Evolutionary conservation across 1,140 invertebrate genomes (phyloP), one percentile per base, ranked within the genome.

Genomic region (Anastrepha ludens): DNA sequence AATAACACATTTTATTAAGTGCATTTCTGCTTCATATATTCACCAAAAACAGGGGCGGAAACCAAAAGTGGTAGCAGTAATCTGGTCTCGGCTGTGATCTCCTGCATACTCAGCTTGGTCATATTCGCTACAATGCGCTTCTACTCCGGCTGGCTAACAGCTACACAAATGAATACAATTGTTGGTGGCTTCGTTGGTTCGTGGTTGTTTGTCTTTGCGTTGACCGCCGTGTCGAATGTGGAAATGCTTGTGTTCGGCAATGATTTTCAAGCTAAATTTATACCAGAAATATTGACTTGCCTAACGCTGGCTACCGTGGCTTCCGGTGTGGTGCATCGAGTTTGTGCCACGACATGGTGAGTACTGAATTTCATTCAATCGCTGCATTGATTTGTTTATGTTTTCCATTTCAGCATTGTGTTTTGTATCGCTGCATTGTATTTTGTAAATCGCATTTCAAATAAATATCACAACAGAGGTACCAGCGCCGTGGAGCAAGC

Each of bases 271-370:
- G 92, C 92, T 0, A 93, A 92, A 85, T 90, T 93, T 47, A 90
- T 93, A 15, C 93, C 92, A 0, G 93, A 93, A 78, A 92, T 93
- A n/a, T 7, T 92, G 8, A 89, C 93, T n/a, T 93, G 92, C 39
- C 58, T 93, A 17, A 88, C 90, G 1, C 81, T 91, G 7, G 91
- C 93, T 2, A 89, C 90, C 5, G 86, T 89, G 29, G 92, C 91
- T 6, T 90, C 92, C 7, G 91, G 91, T 44, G 89, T 91, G 17
- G 90, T 93, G n/a, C 93, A 93, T 89, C 91, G 93, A 6, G 93
- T 93, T 17, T 92, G 91, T 88, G 93, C 91, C 13, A 93, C 93
- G n/a, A 93, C 93, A 17, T 92, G 91, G 91, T 91, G 89, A 89
- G 87, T 70, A 47, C 41, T 47, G 11, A 20, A 4, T 60, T 15